Evolutionary conservation across 2,113 vertebrate species (phyloP).

Genomic region (Solea solea): DNA sequence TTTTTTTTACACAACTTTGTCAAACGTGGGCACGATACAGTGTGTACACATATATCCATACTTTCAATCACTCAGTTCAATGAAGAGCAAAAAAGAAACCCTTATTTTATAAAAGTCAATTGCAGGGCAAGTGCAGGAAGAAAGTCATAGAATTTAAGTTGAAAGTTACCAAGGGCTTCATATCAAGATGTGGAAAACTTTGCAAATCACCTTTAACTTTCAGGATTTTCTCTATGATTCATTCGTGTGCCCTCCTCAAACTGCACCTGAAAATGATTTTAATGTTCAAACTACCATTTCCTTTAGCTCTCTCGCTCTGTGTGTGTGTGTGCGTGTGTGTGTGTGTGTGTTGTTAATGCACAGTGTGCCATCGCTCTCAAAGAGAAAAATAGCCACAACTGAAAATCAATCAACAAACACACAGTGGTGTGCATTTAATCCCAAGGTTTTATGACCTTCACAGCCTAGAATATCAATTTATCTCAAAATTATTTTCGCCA

Average conservation of each 20-base stretch:
- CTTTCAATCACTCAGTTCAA: too few relatives aligned
- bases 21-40: too few relatives aligned
- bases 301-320: constrained; percentile 13
- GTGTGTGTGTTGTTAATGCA: constrained; percentile 27
- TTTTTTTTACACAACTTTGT: too few relatives aligned
- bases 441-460: constrained; percentile 57
- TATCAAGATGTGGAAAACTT: neutral
- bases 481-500: constrained; percentile 53
- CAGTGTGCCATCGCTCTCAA: constrained; percentile 18
- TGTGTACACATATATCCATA: too few relatives aligned
- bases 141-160: too few relatives aligned
- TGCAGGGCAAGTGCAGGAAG: neutral
- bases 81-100: too few relatives aligned
- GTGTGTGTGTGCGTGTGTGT: neutral
- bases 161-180: neutral
- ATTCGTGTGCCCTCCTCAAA: neutral
- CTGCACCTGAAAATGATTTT: constrained; percentile 27
- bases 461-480: constrained; percentile 51
- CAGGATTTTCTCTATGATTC: constrained; percentile 1
- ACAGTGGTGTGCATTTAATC: constrained; percentile 60
- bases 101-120: too few relatives aligned
- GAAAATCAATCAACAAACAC: constrained; percentile 63
- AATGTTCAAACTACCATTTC: constrained; percentile 34
- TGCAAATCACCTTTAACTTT: neutral
- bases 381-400: constrained; percentile 60